These are phyloP conservation scores for Heterohyrax brucei DNA, from an alignment of 2,797 vertebrate genomes.

Conservation along the genomic window DNA sequence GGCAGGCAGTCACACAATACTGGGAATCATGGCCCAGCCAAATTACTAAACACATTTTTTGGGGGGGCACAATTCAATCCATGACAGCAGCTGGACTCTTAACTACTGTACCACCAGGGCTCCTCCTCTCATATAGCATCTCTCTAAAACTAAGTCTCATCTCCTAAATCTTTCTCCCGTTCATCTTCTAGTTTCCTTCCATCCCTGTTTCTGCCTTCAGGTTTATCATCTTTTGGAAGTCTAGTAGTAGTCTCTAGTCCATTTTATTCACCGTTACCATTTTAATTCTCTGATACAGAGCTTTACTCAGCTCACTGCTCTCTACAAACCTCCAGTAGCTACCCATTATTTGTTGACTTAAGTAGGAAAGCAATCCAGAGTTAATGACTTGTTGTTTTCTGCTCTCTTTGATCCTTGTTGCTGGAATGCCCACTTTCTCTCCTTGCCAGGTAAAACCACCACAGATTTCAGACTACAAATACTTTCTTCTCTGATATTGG, in stretches of 20 bases:
- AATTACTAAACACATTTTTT: too few species aligned
- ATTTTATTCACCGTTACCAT: slow-evolving; percentile 1
- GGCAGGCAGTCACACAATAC: too few species aligned
- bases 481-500: slow-evolving; percentile 1
- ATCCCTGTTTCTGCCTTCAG: slow-evolving; percentile 7
- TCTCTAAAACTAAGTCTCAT: not conserved
- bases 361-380: slow-evolving; percentile 24
- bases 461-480: slow-evolving; percentile 46
- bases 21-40: too few species aligned
- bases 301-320: slow-evolving; percentile 43
- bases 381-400: slow-evolving; percentile 24
- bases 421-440: slow-evolving; percentile 24
- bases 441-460: slow-evolving; percentile 28
- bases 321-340: slow-evolving; percentile 42
- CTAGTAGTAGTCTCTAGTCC: not conserved
- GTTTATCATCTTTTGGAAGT: slow-evolving; percentile 43
- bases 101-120: too few species aligned
- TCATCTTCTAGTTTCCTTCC: not conserved
- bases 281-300: slow-evolving; percentile 50
- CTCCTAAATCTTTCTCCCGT: not conserved
- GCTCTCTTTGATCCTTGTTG: not conserved
- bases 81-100: too few species aligned
- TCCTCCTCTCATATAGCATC: not conserved
- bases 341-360: slow-evolving; percentile 51
- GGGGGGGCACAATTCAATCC: too few species aligned